Evolutionary conservation across 2,113 vertebrate genomes (phyloP).

Genomic region (Amia ocellicauda): DNA sequence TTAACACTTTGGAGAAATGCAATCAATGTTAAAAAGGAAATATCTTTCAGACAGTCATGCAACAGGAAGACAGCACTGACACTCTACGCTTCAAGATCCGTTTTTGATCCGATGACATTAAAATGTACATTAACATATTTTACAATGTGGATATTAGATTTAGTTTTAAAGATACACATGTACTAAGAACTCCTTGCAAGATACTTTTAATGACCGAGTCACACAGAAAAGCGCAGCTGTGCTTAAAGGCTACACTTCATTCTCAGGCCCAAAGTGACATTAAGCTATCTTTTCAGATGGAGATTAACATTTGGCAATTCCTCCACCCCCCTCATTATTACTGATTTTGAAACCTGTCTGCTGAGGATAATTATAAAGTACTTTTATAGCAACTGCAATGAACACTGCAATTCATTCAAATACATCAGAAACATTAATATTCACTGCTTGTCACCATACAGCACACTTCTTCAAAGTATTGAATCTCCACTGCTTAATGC

Average conservation of each 20-base stretch:
- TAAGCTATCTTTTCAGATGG: constrained; percentile 11
- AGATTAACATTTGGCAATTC: constrained; percentile 1
- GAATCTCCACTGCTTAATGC: too few species aligned
- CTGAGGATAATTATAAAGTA: too few species aligned
- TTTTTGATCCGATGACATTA: constrained; percentile 41
- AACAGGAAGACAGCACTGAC: constrained; percentile 58
- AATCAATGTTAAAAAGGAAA: constrained; percentile 45
- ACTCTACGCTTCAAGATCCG: constrained; percentile 40
- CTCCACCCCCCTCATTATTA: not conserved
- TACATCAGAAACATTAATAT: too few species aligned
- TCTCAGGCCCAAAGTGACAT: constrained; percentile 3
- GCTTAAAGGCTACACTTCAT: constrained; percentile 13
- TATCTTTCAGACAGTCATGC: constrained; percentile 55
- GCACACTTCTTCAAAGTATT: too few species aligned
- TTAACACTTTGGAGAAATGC: constrained; percentile 35
- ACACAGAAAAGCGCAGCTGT: not conserved
- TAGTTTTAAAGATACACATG: constrained; percentile 12
- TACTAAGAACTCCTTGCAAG: constrained; percentile 21
- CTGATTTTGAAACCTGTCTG: too few species aligned
- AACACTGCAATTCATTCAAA: too few species aligned
- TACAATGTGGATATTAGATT: too few species aligned
- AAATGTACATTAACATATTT: constrained; percentile 51
- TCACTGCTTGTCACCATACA: too few species aligned
- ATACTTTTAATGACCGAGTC: constrained; percentile 19
- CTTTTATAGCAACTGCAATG: too few species aligned